Percentiles rank a stretch among this genome's conserved stretches.
Conservation (phyloP, 2,113 vertebrate species). For the Mobula birostris region DNA sequence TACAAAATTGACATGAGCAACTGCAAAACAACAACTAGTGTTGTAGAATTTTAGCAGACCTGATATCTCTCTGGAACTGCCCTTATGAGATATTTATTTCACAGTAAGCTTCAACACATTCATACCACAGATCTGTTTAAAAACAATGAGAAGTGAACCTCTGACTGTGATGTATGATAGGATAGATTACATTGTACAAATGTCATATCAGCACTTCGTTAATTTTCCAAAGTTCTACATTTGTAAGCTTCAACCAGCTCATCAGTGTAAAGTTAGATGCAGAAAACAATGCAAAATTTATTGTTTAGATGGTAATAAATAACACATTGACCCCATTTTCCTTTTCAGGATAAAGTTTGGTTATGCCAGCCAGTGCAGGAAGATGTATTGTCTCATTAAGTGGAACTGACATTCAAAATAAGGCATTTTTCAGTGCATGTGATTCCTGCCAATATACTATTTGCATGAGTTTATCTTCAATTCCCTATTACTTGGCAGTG, state of each 20-base stretch:
- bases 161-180: constrained; percentile 21
- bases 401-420: constrained; percentile 26
- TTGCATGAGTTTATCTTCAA: constrained; percentile 14
- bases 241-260: background rate
- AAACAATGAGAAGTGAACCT: background rate
- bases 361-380: background rate
- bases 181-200: constrained; percentile 15
- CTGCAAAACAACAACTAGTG: background rate
- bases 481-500: constrained; percentile 5
- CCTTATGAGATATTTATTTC: constrained; percentile 6
- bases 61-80: background rate
- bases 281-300: background rate
- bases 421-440: background rate
- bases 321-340: background rate
- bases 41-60: constrained; percentile 9
- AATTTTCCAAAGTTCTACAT: background rate
- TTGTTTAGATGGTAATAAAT: constrained; percentile 28
- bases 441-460: constrained; percentile 23
- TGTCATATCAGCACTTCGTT: background rate
- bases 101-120: constrained; percentile 2
- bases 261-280: constrained; percentile 14
- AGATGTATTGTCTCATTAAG: constrained; percentile 25
- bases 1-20: background rate
- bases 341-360: background rate
- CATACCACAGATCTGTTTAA: constrained; percentile 28